Conservation (phyloP, 1,140 invertebrate genomes). For the Eriosoma lanigerum region DNA sequence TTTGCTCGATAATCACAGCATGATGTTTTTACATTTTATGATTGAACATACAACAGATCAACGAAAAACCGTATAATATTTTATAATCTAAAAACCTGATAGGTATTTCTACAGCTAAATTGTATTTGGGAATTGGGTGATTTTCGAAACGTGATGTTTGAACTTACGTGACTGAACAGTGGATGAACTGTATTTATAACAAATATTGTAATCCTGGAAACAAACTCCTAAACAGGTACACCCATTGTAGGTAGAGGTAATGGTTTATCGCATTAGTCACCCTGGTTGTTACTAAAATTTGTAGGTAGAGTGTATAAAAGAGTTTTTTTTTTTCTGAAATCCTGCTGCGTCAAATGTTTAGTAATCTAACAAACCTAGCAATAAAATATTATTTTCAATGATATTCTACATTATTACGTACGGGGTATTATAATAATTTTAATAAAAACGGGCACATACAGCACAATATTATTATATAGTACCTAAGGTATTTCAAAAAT, state of each 20-base stretch:
- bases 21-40: neutral
- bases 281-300: constrained; percentile 3
- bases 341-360: neutral
- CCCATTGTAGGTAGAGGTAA: constrained; percentile 7
- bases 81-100: constrained; percentile 1
- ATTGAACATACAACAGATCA: neutral
- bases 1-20: neutral
- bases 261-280: constrained; percentile 22
- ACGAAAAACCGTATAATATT: neutral
- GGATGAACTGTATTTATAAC: constrained; percentile 14
- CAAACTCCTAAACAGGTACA: constrained; percentile 42
- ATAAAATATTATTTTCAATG: neutral
- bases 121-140: neutral
- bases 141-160: constrained; percentile 49
- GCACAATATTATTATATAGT: too few species aligned
- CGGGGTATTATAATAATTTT: neutral
- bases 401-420: neutral
- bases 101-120: neutral
- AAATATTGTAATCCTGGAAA: constrained; percentile 43
- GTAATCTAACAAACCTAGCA: too few species aligned
- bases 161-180: constrained; percentile 48
- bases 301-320: neutral
- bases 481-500: neutral
- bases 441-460: neutral
- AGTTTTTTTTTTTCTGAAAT: neutral